phyloP scores from a whole-genome alignment of 1,140 invertebrate genomes.

The fruit fly (Drosophila melanogaster) region DNA sequence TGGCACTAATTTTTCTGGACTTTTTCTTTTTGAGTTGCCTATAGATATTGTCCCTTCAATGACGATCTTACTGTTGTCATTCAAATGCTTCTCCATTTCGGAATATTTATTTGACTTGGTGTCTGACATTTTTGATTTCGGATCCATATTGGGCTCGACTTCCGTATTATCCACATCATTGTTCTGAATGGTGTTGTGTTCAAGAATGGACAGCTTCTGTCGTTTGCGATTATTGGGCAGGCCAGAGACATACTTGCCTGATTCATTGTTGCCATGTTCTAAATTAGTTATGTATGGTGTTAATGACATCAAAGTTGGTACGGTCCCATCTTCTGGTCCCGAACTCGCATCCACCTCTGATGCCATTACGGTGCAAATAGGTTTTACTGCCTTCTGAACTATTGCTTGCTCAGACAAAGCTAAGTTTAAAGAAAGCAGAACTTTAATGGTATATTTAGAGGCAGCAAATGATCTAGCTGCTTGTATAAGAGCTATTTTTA shows the following conservation, averaged over 20 bases:
- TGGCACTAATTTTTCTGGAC: slow-evolving; percentile 7
- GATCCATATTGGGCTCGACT: neutral
- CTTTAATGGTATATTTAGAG: slow-evolving; percentile 1
- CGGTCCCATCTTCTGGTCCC: slow-evolving; percentile 9
- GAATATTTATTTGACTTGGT: slow-evolving; percentile 6
- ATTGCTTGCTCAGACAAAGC: slow-evolving; percentile 3
- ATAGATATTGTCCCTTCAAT: neutral
- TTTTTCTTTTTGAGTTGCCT: slow-evolving; percentile 3
- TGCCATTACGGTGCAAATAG: slow-evolving; percentile 46
- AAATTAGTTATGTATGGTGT: slow-evolving; percentile 3
- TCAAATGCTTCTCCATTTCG: slow-evolving; percentile 8
- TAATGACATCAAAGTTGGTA: slow-evolving; percentile 18
- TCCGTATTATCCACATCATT: slow-evolving; percentile 1
- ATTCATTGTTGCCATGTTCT: slow-evolving; percentile 1
- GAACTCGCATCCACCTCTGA: slow-evolving; percentile 41
- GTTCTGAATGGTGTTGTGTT: slow-evolving; percentile 4
- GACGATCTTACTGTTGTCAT: neutral
- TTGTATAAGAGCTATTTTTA: slow-evolving; percentile 21
- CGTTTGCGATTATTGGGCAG: slow-evolving; percentile 27
- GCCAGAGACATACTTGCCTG: neutral
- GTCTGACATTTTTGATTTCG: slow-evolving; percentile 1
- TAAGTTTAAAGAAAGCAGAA: slow-evolving; percentile 3
- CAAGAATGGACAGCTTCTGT: slow-evolving; percentile 20
- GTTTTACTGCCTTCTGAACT: neutral
- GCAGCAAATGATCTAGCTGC: neutral